phyloP scores from a whole-genome alignment of 2,113 vertebrate genomes.

The Callipepla californica region DNA sequence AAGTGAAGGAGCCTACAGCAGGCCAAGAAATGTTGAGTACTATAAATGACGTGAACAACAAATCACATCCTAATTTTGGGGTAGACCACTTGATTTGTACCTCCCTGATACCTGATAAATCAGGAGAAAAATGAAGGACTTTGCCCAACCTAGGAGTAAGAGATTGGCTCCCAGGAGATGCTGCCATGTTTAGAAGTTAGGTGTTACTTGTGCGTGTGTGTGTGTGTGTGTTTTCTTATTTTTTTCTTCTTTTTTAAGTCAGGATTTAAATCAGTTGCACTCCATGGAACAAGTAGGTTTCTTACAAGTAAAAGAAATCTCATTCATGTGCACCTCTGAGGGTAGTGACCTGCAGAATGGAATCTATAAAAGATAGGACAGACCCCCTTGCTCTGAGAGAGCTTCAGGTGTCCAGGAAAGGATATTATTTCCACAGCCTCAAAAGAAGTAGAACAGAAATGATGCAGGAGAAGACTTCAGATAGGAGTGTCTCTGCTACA shows the following conservation, averaged over 20 bases:
- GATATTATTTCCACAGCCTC: not conserved
- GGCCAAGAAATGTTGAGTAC: not conserved
- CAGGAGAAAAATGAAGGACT: not conserved
- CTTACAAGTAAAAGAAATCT: not conserved
- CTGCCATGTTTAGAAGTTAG: not conserved
- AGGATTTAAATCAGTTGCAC: not conserved
- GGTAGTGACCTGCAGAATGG: not conserved
- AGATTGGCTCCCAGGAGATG: not conserved
- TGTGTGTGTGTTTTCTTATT: not conserved
- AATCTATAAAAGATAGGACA: not conserved
- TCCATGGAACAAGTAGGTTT: not conserved
- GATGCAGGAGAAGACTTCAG: not conserved
- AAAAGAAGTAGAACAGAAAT: not conserved
- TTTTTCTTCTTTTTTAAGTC: not conserved
- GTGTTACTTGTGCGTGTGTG: not conserved
- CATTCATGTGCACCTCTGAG: not conserved
- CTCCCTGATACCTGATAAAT: not conserved
- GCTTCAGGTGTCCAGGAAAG: not conserved
- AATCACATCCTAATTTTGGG: not conserved
- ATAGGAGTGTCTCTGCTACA: not conserved
- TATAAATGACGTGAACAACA: not conserved
- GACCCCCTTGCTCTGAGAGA: not conserved
- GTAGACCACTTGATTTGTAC: not conserved
- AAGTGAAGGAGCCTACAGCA: not conserved
- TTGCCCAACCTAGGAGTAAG: not conserved